Evolutionary conservation across 2,888 invertebrate genomes (phyloP), one percentile per base, ranked within the genome.

Genomic region (Cactoblastis cactorum): DNA sequence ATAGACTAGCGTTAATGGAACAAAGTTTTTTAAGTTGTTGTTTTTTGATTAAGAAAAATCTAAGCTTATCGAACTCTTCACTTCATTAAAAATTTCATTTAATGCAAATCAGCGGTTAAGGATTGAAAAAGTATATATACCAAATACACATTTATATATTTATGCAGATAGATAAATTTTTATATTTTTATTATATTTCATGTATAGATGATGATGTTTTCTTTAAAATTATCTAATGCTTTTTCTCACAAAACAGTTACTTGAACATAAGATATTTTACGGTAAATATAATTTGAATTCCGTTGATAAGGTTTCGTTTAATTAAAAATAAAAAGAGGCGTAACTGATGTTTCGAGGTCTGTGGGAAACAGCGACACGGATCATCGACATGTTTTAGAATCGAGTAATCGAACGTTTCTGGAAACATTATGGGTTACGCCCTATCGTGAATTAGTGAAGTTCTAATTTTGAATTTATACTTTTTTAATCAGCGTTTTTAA

Each of bases 261-360:
- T 28, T 15, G 1, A 17, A 5, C 28, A 17, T 43, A 38, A 45
- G 17, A 39, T 28, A 18, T 39, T 43, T 47, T 32, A 48, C 54
- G 52, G 52, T 54, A 50, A 53, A 54, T 52, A 52, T 45, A 54
- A 54, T 53, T 52, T 49, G 33, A 43, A 51, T 48, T 50, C 45
- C 38, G 52, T 55, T 57, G 54, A 55, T 57, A 55, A 55, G 51
- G 38, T 49, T 54, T 50, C 53, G 41, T 54, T 57, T 57, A 57
- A 57, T 57, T 57, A 57, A 48, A 52, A 53, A n/a, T n/a, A n/a
- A 53, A 57, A 52, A 57, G 54, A 53, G 54, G 57, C 57, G 57
- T 57, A 52, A 51, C 57, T 41, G 47, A 55, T 53, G 39, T 49
- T 41, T 34, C 41, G 45, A 52, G 53, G 51, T 52, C 45, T 57